Base-by-base conservation (phyloP, 92 coral and sea anemone species). In the Parazoanthus atlanticus region DNA sequence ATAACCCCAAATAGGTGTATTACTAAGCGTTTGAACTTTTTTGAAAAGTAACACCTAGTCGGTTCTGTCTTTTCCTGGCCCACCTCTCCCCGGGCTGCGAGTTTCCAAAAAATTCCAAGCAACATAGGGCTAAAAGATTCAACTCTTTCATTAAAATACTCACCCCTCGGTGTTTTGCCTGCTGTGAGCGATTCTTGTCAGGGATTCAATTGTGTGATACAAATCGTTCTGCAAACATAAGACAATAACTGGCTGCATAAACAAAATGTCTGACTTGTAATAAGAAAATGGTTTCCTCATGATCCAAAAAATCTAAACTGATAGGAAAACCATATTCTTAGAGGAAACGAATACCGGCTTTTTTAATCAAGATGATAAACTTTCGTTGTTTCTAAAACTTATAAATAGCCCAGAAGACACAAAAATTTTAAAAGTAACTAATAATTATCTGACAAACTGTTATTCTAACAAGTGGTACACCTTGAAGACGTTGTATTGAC, bases 151-250 rank as follows among this genome's bases (percentile, higher is more conserved):
- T 34, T 78, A 2, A 58, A 34, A 8, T 1, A 90, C 96, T 79
- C 43, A 96, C 99, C 98, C 99, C 78, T 96, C 99, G 12, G 93
- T 85, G 88, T 88, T 95, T 86, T 93, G 98, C 88, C 99, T 93
- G 88, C 91, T 93, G 90, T 91, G 96, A 30, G 99, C 98, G 17
- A 96, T 93, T 82, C 99, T 95, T 21, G 99, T 93, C 91, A 96
- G 86, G 21, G 99, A 96, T 89, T 95, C 99, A 82, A 96, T 93
- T 1, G 99, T 95, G 88, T 96, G 96, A 65, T 90, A 95, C 73
- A 96, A 77, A 79, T 96, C 99, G 75, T 92, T 88, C 99, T 96
- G 74, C 17, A 90, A 76, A 46, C 52, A 32, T 25, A 12, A 83
- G 2, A 88, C 36, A 26, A 32, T 17, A 76, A 1, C 17, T 49